Conservation (phyloP, 1,140 invertebrate species). For the Charaxes varanes region DNA sequence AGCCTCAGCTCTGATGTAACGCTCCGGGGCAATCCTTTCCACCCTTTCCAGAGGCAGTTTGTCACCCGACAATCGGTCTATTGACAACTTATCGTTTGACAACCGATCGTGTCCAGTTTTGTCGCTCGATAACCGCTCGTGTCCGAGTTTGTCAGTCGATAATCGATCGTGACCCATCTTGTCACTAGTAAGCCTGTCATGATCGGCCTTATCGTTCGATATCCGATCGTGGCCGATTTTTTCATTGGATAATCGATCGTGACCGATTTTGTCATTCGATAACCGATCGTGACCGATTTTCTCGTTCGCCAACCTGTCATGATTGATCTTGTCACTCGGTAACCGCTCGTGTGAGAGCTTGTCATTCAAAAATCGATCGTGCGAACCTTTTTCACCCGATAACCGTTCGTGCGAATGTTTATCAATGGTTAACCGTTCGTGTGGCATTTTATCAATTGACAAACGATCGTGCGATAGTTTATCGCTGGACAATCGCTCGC, state of each 20-base stretch:
- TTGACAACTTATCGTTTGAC: conserved; percentile 23
- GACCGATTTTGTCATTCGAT: conserved; percentile 23
- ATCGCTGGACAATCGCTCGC: conserved; percentile 32
- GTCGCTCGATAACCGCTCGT: conserved; percentile 27
- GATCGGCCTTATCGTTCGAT: conserved; percentile 22
- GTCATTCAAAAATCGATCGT: conserved; percentile 19
- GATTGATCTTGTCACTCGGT: conserved; percentile 27
- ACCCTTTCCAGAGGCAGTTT: conserved; percentile 34
- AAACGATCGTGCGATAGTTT: conserved; percentile 30
- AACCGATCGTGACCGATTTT: conserved; percentile 26
- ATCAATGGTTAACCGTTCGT: conserved; percentile 28
- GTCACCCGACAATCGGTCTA: conserved; percentile 30
- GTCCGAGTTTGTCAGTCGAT: conserved; percentile 25
- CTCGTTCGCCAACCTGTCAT: conserved; percentile 27
- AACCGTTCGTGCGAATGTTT: conserved; percentile 28
- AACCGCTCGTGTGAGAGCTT: conserved; percentile 27
- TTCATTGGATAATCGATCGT: conserved; percentile 28
- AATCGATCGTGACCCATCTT: conserved; percentile 26
- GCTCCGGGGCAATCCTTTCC: conserved; percentile 33
- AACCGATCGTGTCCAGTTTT: conserved; percentile 25
- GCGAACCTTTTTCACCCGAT: conserved; percentile 22
- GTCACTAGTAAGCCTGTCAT: conserved; percentile 27
- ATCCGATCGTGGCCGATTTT: conserved; percentile 28
- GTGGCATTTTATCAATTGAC: conserved; percentile 25
- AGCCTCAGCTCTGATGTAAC: conserved; percentile 52